Percentiles rank a stretch among this genome's conserved stretches.
Conservation (phyloP, 2,113 vertebrate genomes). For the Percina caprodes region DNA sequence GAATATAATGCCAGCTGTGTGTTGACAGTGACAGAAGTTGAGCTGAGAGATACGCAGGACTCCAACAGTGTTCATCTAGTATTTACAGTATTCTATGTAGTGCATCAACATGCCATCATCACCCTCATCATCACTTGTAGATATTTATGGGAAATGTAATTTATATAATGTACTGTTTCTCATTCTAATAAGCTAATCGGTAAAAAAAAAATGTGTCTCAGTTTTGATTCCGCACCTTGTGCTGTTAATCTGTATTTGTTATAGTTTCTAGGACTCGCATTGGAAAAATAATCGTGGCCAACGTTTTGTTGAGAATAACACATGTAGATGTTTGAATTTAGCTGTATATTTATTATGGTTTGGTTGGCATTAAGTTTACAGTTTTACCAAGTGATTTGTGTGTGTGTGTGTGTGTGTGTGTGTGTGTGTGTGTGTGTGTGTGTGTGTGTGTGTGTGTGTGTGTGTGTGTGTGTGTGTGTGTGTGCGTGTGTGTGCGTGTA, state of each 20-base stretch:
- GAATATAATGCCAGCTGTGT: slow-evolving; percentile 14
- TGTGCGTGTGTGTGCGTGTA: background rate
- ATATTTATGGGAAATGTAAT: slow-evolving; percentile 80
- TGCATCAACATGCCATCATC: slow-evolving; percentile 44
- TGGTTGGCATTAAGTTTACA: slow-evolving; percentile 57
- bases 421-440: slow-evolving; percentile 4
- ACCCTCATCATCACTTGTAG: slow-evolving; percentile 69
- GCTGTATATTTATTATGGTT: slow-evolving; percentile 63
- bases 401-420: background rate
- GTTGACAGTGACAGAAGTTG: slow-evolving; percentile 9
- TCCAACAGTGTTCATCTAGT: slow-evolving; percentile 41
- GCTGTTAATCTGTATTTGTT: slow-evolving; percentile 72
- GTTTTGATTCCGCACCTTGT: slow-evolving; percentile 68
- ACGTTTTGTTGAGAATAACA: slow-evolving; percentile 68
- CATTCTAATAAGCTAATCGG: slow-evolving; percentile 65
- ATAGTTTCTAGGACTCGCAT: slow-evolving; percentile 70
- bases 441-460: slow-evolving; percentile 21
- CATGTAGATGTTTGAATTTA: slow-evolving; percentile 51
- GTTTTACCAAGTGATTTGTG: slow-evolving; percentile 47
- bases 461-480: slow-evolving; percentile 1
- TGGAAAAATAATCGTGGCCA: slow-evolving; percentile 65
- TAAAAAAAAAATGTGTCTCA: slow-evolving; percentile 54
- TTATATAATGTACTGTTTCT: slow-evolving; percentile 78
- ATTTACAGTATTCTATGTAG: slow-evolving; percentile 55
- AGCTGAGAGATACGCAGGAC: slow-evolving; percentile 14